Percentiles rank a stretch among this genome's conserved stretches.
These are phyloP conservation scores for Phenganax stokvisi DNA, from an alignment of 92 coral and sea anemone genomes.

Conservation along the genomic window DNA sequence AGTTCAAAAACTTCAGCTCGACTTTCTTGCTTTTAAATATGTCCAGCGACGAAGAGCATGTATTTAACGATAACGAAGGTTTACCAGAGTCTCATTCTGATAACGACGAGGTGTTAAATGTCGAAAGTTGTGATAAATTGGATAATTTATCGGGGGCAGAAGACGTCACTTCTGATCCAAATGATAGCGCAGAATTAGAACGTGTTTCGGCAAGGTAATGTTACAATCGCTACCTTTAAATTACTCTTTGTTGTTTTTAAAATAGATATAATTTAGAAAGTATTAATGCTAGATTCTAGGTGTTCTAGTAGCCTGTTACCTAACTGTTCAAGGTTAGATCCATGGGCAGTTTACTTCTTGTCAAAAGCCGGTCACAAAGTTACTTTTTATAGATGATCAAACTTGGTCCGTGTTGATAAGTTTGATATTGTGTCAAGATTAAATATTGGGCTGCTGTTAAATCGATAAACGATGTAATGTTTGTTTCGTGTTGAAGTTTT, in stretches of 20 bases:
- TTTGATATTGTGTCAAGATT: neutral
- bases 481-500: neutral
- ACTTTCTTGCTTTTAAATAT: conserved; percentile 10
- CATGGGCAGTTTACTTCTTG: too few relatives aligned
- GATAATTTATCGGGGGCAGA: conserved; percentile 16
- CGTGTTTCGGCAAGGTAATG: conserved; percentile 12
- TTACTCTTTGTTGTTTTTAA: too few relatives aligned
- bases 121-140: neutral
- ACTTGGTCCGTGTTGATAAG: neutral
- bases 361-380: too few relatives aligned
- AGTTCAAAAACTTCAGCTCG: neutral
- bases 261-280: too few relatives aligned
- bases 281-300: too few relatives aligned
- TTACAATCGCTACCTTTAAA: conserved; percentile 2
- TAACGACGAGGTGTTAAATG: neutral
- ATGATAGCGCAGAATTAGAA: neutral
- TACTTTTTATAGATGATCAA: too few relatives aligned
- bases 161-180: conserved; percentile 1
- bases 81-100: neutral
- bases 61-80: neutral
- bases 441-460: neutral
- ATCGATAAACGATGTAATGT: conserved; percentile 14
- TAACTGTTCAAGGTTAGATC: too few relatives aligned
- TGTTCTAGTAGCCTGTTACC: too few relatives aligned
- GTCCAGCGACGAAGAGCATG: conserved; percentile 30